Conservation (phyloP, 2,888 invertebrate genomes). For the Griposia aprilina region DNA sequence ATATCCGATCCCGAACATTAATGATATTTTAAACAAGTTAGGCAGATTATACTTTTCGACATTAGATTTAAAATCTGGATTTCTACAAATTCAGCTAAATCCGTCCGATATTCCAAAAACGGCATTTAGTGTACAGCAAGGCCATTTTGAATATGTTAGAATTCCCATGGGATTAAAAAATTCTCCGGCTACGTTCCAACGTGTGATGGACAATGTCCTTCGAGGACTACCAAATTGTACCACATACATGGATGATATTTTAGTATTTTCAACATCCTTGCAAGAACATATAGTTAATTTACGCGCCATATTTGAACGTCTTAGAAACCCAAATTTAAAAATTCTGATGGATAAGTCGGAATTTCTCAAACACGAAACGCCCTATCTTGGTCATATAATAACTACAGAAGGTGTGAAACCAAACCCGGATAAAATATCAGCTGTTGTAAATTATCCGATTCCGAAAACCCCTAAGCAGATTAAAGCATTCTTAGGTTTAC, state of each 20-base stretch:
- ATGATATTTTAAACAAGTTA: too few relatives aligned
- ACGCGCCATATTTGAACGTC: too few relatives aligned
- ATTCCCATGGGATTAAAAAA: background rate
- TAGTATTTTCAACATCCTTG: too few relatives aligned
- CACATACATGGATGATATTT: too few relatives aligned
- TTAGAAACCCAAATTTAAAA: too few relatives aligned
- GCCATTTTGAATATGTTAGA: slow-evolving; percentile 8
- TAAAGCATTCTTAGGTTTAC: background rate
- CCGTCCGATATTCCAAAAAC: slow-evolving; percentile 9
- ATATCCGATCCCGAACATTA: too few relatives aligned
- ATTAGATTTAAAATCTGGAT: slow-evolving; percentile 8
- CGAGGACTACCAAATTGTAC: too few relatives aligned
- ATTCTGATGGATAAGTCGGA: too few relatives aligned
- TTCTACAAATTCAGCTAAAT: slow-evolving; percentile 2
- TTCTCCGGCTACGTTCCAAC: too few relatives aligned
- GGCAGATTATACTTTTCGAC: background rate
- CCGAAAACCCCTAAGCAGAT: background rate
- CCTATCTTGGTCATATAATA: background rate
- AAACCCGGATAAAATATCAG: background rate
- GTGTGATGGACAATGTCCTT: too few relatives aligned
- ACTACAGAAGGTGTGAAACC: background rate
- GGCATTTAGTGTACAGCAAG: slow-evolving; percentile 10
- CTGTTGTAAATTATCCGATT: background rate
- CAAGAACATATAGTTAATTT: too few relatives aligned
- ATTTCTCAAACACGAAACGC: too few relatives aligned